Evolutionary conservation across 2,888 invertebrate genomes (phyloP), one percentile per base, ranked within the genome.

Genomic region (Chaitophorus viminalis): DNA sequence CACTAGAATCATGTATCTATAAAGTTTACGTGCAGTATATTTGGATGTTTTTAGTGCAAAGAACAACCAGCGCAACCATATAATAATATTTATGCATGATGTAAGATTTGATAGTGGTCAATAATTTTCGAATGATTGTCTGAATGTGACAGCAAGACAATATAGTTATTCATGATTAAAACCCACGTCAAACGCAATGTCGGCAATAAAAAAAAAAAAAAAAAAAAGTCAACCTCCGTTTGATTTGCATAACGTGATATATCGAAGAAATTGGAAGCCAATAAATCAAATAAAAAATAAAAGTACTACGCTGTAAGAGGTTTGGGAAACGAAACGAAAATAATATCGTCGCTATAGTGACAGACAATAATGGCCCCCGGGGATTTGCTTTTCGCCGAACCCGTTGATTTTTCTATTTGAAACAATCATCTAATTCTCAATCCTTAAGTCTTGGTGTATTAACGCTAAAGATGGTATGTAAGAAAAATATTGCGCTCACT

Each of bases 81-180:
- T n/a, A n/a, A n/a, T n/a, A n/a, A n/a, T n/a, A n/a, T 39, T 39
- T 8, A 11, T 21, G 29, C 9, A 29, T 11, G 11, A 46, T 46
- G 46, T 79, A n/a, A 6, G 36, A 65, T 79, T 79, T 36, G 36
- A n/a, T 36, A 36, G 18, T 17, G 18, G 36, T 79, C 36, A 39
- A 36, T 79, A 65, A 39, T 65, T 60, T 8, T 79, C 3, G 25
- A 25, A 70, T 39, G 21, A 70, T 82, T 46, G 6, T 46, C 31
- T 31, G 68, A 46, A 3, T 68, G 68, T 46, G 46, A 70, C 81
- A 70, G 29, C 31, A 46, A 70, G 21, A 46, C 33, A n/a, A 54
- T 25, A 78, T 82, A 82, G 46, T 82, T 18, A 39, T 36, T 81
- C 46, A 46, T 70, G 70, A 82, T 82, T 82, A 70, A 70, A 82